These are phyloP conservation scores for Ylistrum balloti DNA, from an alignment of 1,140 invertebrate species.

Conservation along the genomic window DNA sequence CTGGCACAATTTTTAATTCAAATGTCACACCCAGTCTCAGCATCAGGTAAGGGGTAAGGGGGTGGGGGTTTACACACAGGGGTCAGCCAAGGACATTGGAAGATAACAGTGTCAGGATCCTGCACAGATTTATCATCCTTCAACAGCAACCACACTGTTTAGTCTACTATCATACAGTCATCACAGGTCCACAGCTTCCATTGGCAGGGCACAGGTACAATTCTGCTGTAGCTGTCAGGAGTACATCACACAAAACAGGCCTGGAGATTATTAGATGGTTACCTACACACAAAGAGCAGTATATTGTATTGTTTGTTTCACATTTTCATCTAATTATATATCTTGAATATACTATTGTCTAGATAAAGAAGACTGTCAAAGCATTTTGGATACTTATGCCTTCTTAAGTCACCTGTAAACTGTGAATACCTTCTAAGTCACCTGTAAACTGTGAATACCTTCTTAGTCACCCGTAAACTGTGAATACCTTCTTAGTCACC, in stretches of 20 bases:
- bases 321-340: too few relatives aligned
- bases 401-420: too few relatives aligned
- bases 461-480: too few relatives aligned
- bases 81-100: neutral
- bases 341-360: too few relatives aligned
- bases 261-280: constrained; percentile 1
- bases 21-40: neutral
- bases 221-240: neutral
- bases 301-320: neutral
- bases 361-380: too few relatives aligned
- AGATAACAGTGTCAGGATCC: neutral
- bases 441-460: too few relatives aligned
- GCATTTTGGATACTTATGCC: too few relatives aligned
- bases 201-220: neutral
- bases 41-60: neutral
- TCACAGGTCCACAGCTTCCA: neutral
- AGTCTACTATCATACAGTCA: neutral
- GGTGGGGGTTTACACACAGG: neutral
- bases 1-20: neutral
- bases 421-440: too few relatives aligned
- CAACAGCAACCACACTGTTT: neutral
- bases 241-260: neutral
- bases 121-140: neutral
- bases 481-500: too few relatives aligned
- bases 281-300: neutral